These are phyloP conservation scores for Cladopsammia gracilis DNA, from an alignment of 64 coral and sea anemone species.

Conservation along the genomic window DNA sequence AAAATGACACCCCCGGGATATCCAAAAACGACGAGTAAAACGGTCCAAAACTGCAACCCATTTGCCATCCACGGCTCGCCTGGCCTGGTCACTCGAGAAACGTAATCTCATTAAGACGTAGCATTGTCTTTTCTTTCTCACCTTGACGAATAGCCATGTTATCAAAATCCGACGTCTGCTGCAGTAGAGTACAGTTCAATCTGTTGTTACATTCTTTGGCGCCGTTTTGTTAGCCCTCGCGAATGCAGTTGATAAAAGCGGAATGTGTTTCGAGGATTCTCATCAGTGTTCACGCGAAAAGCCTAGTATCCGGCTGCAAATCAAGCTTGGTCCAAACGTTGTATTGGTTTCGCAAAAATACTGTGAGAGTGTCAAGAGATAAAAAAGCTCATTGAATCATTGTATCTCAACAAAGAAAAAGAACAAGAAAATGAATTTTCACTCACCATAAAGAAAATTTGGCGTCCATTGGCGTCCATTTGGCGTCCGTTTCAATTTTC, in stretches of 20 bases:
- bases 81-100: too few relatives aligned
- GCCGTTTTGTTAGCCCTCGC: slow-evolving; percentile 47
- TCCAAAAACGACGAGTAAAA: too few relatives aligned
- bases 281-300: slow-evolving; percentile 42
- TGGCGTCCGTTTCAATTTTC: too few relatives aligned
- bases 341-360: slow-evolving; percentile 40
- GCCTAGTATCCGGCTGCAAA: slow-evolving; percentile 51
- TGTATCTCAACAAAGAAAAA: slow-evolving; percentile 23
- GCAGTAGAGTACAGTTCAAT: slow-evolving; percentile 87
- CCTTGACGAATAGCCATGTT: slow-evolving; percentile 74
- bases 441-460: slow-evolving; percentile 50
- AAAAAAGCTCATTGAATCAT: slow-evolving; percentile 50
- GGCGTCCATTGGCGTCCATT: too few relatives aligned
- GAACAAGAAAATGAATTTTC: slow-evolving; percentile 2
- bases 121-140: background rate
- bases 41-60: too few relatives aligned
- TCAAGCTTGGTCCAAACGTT: slow-evolving; percentile 25
- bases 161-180: slow-evolving; percentile 54
- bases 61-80: too few relatives aligned
- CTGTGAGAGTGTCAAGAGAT: slow-evolving; percentile 33
- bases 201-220: slow-evolving; percentile 89
- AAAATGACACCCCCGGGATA: too few relatives aligned
- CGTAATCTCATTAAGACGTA: background rate
- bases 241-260: slow-evolving; percentile 24
- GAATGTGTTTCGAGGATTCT: slow-evolving; percentile 31